Evolutionary conservation across 1,140 invertebrate species (phyloP), one percentile per base, ranked within the genome.

Genomic region (Potamilus streckersoni): DNA sequence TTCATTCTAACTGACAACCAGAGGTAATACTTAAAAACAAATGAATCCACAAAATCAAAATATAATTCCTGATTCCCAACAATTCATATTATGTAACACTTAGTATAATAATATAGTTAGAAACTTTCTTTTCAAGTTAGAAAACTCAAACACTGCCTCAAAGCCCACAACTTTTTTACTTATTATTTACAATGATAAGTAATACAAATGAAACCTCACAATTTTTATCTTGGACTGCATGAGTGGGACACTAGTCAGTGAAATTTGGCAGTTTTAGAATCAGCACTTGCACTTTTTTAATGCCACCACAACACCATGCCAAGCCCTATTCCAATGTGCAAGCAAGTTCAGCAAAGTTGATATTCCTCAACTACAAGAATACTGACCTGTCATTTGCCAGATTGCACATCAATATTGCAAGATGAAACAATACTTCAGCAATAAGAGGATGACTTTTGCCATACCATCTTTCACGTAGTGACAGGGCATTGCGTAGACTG

Each of bases 391-490:
- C 75, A 74, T 84, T 85, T 19, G 75, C 61, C 20, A 73, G 68
- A 65, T 79, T 72, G 11, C 71, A 74, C 68, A 83, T 78, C 0
- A 85, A 56, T 55, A 72, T 66, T 12, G 80, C 84, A 12, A 86
- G 69, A 12, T 66, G 68, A 61, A 74, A 80, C 15, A 84, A 63
- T 16, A 80, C 74, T 20, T 86, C 83, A n/a, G 86, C 84, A 27
- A 88, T 83, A 56, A 83, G 58, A 15, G 85, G 81, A 65, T 88
- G 85, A n/a, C 71, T 66, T 62, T 79, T 80, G 4, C 87, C 87
- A 75, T 79, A 86, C 83, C 85, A 86, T 65, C 78, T 79, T 61
- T 87, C 80, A 59, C 85, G 63, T 38, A 83, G 70, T 13, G 65
- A 72, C 23, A 88, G 59, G 63, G 82, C 76, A 63, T 86, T 79